A percentile compares a stretch with the other conserved stretches of the same genome.
Conservation (phyloP, 2,797 vertebrate genomes). For the Myotis planiceps region DNA sequence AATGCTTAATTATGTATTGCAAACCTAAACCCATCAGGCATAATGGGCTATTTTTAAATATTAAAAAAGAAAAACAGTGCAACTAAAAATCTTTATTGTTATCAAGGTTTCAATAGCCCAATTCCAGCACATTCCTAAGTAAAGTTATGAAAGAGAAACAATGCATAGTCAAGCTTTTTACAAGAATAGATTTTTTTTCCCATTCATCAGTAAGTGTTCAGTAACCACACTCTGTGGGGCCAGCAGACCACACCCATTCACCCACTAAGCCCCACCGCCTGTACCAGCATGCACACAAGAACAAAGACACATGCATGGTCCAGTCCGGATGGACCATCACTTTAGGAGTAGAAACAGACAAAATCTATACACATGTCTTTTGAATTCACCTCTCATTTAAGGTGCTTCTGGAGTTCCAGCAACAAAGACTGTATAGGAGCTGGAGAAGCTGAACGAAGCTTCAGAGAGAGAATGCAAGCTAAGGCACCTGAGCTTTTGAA, state of each 20-base stretch:
- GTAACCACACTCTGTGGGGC: background rate
- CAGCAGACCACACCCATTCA: background rate
- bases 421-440: background rate
- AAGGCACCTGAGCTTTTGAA: constrained; percentile 19
- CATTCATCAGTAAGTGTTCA: background rate
- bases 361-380: background rate
- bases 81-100: constrained; percentile 26
- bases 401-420: background rate
- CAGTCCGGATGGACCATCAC: background rate
- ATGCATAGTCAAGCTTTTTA: background rate
- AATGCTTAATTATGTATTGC: constrained; percentile 65
- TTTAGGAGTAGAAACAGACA: background rate
- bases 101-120: constrained; percentile 43
- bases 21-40: constrained; percentile 48
- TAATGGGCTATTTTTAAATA: constrained; percentile 71
- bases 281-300: background rate
- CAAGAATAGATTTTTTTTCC: background rate
- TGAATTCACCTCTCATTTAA: background rate
- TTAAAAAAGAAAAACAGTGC: constrained; percentile 46
- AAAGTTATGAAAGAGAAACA: constrained; percentile 13
- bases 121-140: constrained; percentile 29
- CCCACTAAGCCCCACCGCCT: background rate
- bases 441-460: constrained; percentile 12
- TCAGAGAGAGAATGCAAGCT: background rate
- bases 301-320: background rate